Conservation (phyloP, 2,113 vertebrate species). For the Trogon melanurus region DNA sequence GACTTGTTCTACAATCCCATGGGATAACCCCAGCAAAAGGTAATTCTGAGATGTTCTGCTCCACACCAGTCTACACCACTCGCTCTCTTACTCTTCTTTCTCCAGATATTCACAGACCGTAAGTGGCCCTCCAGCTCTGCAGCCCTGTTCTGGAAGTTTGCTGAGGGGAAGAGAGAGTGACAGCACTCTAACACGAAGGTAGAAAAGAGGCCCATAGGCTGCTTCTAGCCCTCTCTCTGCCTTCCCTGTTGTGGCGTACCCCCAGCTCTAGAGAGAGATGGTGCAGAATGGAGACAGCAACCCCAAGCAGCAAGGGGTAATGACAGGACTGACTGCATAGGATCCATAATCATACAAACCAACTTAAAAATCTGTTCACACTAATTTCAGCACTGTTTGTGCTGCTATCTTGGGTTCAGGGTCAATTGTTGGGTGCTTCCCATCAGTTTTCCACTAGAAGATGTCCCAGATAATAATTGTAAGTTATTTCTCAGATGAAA, state of each 20-base stretch:
- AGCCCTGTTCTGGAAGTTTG: not conserved
- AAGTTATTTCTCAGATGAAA: not conserved
- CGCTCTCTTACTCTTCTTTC: not conserved
- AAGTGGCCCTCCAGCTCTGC: not conserved
- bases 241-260: not conserved
- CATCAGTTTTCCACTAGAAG: not conserved
- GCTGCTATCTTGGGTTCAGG: not conserved
- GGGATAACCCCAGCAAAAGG: not conserved
- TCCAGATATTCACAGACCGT: not conserved
- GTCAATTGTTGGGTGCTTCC: not conserved
- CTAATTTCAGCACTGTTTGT: not conserved
- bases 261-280: not conserved
- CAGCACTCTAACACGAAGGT: not conserved
- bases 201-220: not conserved
- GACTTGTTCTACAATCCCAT: not conserved
- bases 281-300: not conserved
- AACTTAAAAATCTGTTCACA: not conserved
- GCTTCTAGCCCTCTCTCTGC: not conserved
- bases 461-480: not conserved
- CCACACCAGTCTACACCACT: not conserved
- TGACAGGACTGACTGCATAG: not conserved
- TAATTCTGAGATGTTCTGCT: not conserved
- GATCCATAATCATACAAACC: accelerated
- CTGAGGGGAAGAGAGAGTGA: not conserved
- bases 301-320: not conserved